Evolutionary conservation across 2,113 vertebrate species (phyloP), one percentile per base, ranked within the genome.

Genomic region (Phyllopteryx taeniolatus): DNA sequence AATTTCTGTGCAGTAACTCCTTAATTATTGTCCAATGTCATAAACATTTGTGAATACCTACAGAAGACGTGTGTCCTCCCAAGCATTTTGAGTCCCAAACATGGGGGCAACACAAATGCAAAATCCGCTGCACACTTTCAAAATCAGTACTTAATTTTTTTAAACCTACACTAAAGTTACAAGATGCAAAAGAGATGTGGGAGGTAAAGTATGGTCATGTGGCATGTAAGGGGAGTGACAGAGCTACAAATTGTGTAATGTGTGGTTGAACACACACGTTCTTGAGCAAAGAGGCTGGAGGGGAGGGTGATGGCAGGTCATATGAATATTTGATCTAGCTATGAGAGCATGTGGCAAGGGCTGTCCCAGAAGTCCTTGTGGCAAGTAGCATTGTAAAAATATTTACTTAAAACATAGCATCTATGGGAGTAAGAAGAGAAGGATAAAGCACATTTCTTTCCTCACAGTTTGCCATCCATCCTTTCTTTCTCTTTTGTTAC

Each of bases 331-430:
- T 86, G 66, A 90, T 84, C 81, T 70, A 8, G 68, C 6, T 27
- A 54, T 60, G 49, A 49, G 69, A 65, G 72, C 73, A 27, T 69
- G 44, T 70, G 57, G 56, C 27, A 57, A 54, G 22, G 20, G 60
- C 20, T 15, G 10, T 78, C 81, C 79, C 80, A 82, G 72, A 84
- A 83, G 86, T 75, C 76, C 71, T 78, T 80, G 73, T 77, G 79
- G 75, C 84, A 82, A 87, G 71, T 59, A 74, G 74, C 47, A 75
- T 78, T 82, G 86, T 87, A 84, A 84, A 88, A 90, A 88, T 86
- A 89, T 90, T 91, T 85, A 90, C 85, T 80, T 83, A 83, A 73
- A 85, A 82, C 83, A 76, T 60, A 68, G 71, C 77, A 65, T 74
- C 31, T 22, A 70, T 64, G 79, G 79, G 82, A 80, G 63, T 7